Conservation (phyloP, 2,888 invertebrate genomes). For the Rotaria sp. region DNA sequence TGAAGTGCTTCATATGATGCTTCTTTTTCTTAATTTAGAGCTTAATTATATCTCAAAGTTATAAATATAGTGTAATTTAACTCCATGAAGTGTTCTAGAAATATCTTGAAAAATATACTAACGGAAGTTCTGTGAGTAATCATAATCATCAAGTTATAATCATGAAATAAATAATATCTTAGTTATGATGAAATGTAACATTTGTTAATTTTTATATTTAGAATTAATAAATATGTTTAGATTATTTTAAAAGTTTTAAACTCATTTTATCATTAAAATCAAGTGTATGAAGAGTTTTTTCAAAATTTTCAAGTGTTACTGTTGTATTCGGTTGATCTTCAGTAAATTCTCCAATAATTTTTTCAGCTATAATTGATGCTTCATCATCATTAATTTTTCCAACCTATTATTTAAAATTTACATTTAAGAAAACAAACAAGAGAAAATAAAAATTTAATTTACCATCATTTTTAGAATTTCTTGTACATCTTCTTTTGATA, state of each 20-base stretch:
- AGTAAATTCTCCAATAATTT: constrained; percentile 12
- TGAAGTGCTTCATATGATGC: too few species aligned
- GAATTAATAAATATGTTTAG: too few species aligned
- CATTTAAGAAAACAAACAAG: not conserved
- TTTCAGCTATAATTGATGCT: constrained; percentile 24
- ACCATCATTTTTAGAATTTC: constrained; percentile 23
- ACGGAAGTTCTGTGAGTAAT: not conserved
- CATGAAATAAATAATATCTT: not conserved
- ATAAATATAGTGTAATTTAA: too few species aligned
- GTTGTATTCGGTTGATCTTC: not conserved
- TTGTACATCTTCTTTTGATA: not conserved
- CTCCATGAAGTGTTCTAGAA: too few species aligned
- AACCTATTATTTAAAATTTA: not conserved
- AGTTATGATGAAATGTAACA: not conserved
- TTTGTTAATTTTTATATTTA: too few species aligned
- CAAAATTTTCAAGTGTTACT: not conserved
- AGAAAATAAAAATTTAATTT: not conserved
- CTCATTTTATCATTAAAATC: constrained; percentile 27
- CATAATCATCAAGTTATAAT: not conserved
- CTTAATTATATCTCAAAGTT: too few species aligned
- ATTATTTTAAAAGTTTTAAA: constrained; percentile 20
- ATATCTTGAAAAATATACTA: too few species aligned
- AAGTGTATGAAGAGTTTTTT: not conserved
- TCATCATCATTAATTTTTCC: constrained; percentile 21
- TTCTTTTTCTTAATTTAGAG: too few species aligned